A percentile compares a stretch with the other conserved stretches of the same genome.
phyloP scores from a whole-genome alignment of 2,797 vertebrate genomes.

The Rhinogobio ventralis region DNA sequence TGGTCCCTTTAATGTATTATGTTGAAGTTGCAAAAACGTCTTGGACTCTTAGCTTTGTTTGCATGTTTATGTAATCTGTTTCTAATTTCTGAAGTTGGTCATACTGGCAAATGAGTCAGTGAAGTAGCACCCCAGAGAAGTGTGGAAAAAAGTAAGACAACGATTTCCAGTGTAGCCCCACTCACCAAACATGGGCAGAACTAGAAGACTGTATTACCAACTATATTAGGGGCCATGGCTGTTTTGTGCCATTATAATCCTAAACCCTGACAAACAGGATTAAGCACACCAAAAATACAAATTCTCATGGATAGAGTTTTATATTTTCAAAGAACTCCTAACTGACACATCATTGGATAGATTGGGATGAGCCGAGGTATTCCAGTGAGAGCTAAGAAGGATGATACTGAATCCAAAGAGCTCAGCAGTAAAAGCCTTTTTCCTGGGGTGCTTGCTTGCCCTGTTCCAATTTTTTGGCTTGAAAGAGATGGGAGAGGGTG shows the following conservation, averaged over 20 bases:
- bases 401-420: constrained; percentile 51
- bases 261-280: constrained; percentile 44
- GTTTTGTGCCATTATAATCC: constrained; percentile 28
- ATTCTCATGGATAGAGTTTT: constrained; percentile 42
- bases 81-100: constrained; percentile 1
- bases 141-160: not conserved
- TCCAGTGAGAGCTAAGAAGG: constrained; percentile 49
- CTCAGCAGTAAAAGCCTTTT: constrained; percentile 50
- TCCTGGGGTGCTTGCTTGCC: constrained; percentile 37
- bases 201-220: constrained; percentile 3
- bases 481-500: constrained; percentile 20
- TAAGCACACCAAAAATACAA: constrained; percentile 46
- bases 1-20: constrained; percentile 12
- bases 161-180: not conserved
- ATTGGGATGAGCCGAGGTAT: constrained; percentile 53
- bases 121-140: not conserved
- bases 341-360: constrained; percentile 52
- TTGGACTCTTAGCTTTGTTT: constrained; percentile 8
- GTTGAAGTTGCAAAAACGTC: not conserved
- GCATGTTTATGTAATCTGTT: not conserved
- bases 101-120: constrained; percentile 9
- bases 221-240: constrained; percentile 38
- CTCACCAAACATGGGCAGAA: not conserved
- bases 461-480: constrained; percentile 40
- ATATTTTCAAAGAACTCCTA: constrained; percentile 54